Evolutionary conservation across 2,888 invertebrate species (phyloP).

Genomic region (Conops quadrifasciatus): DNA sequence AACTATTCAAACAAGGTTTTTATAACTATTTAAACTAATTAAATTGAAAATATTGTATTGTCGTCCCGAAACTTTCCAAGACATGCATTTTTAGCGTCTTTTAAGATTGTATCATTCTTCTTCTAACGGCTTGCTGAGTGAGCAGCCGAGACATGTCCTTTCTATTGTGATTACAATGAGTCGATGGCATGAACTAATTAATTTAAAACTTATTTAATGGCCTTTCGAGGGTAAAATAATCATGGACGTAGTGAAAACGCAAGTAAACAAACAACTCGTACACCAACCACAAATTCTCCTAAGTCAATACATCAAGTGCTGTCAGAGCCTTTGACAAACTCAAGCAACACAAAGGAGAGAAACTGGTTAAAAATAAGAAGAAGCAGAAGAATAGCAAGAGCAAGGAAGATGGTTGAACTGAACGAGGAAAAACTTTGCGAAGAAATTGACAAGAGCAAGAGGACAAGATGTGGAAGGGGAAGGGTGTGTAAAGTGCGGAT

Average conservation of each 20-base stretch:
- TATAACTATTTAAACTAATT: too few species aligned
- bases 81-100: too few species aligned
- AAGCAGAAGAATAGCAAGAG: neutral
- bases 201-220: constrained; percentile 11
- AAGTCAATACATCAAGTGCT: neutral
- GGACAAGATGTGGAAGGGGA: neutral
- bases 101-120: too few species aligned
- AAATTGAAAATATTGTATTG: too few species aligned
- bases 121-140: too few species aligned
- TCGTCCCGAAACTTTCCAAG: too few species aligned
- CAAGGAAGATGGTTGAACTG: neutral
- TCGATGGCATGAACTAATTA: constrained; percentile 13
- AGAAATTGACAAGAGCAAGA: neutral
- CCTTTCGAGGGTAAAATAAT: neutral
- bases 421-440: neutral
- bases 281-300: neutral
- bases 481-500: neutral
- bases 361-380: neutral
- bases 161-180: constrained; percentile 8
- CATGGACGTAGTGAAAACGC: neutral
- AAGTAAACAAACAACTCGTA: neutral
- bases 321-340: constrained; percentile 4
- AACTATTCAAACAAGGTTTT: too few species aligned
- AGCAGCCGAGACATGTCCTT: neutral
- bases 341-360: neutral